Base-by-base conservation (phyloP, 1,140 invertebrate species). In the Drosophila tropicalis region DNA sequence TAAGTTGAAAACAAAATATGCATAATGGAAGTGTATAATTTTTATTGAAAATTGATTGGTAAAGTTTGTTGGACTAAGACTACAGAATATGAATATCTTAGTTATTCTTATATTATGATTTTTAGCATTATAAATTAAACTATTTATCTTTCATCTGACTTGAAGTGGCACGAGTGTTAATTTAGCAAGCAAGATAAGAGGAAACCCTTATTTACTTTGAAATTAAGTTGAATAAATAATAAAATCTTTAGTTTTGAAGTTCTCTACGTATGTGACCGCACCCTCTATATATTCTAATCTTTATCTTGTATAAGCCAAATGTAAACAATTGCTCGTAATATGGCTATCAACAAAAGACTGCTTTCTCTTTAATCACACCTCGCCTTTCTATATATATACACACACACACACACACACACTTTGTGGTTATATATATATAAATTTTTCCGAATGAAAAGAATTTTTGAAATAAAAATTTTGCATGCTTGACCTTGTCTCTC, bases 401-500 rank as follows among this genome's bases (percentile, higher is more conserved):
- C 2, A 9, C 7, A 34, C 1, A 22, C 1, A 22, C 3, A 22
- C 3, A 25, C 63, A 36, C 10, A 36, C 34, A 36, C 7, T 39
- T 39, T 51, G 34, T 55, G 34, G 22, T 5, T 15, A 4, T 22
- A 57, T 56, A 66, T 55, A 15, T 65, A 6, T 22, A 29, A 6
- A 40, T n/a, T 66, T 66, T 56, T 65, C 17, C 41, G 34, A 9
- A 39, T 10, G 7, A 32, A 57, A 51, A 56, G 13, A 56, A 34
- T 40, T 64, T 63, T 29, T 62, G 39, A 56, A 67, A 44, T 76
- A 56, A 76, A 47, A 29, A 51, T 73, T 70, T 63, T 57, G 39
- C 10, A 25, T 29, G 19, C 60, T 36, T 32, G 68, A 78, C 75
- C 71, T 73, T 71, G 71, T 71, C 68, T 47, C 66, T 71, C 62